Evolutionary conservation across 2,797 vertebrate genomes (phyloP), one percentile per base, ranked within the genome.

Genomic region (Arctocebus calabarensis): DNA sequence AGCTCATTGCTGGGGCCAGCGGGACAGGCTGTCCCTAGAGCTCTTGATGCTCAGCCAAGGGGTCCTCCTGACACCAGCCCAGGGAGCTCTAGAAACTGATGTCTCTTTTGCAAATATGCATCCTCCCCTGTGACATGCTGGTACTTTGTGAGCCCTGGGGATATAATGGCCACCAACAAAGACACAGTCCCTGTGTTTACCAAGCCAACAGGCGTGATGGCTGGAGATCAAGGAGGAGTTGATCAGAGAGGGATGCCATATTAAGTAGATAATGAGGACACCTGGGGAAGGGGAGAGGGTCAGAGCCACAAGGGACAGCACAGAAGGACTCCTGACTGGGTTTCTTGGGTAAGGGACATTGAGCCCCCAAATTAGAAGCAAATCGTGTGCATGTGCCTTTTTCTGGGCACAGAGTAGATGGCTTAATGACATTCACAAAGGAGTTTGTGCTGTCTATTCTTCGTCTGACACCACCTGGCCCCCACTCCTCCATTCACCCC

Each of bases 371-470:
- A 25, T 20, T 7, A 1, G 55, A 37, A 48, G 32, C 20, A 32
- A 0, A 25, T 20, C 12, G 3, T 0, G 5, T 20, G 27, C 22
- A 7, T 0, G 13, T 1, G 8, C 32, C 40, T 52, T 57, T 48
- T 61, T 11, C 68, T 20, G 40, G 84, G 37, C 4, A 2, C 1
- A 1, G 70, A 59, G 37, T 0, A 2, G 70, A 9, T 2, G 34
- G 40, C 20, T 19, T 19, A 3, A 7, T 12, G 19, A 4, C 5
- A 77, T 17, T 25, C 40, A 45, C 45, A 48, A 20, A 29, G 32
- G 66, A 17, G 23, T 13, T 11, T 4, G 13, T 32, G 64, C 8
- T 2, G 37, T 1, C n/a, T 45, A 6, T 29, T 83, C 48, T 45
- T 23, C 73, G 78, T n/a, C 4, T 52, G 93, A 32, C 1, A 2